Percentiles rank a stretch among this genome's conserved stretches.
phyloP scores from a whole-genome alignment of 2,797 vertebrate species.

The Syngnathus acus region DNA sequence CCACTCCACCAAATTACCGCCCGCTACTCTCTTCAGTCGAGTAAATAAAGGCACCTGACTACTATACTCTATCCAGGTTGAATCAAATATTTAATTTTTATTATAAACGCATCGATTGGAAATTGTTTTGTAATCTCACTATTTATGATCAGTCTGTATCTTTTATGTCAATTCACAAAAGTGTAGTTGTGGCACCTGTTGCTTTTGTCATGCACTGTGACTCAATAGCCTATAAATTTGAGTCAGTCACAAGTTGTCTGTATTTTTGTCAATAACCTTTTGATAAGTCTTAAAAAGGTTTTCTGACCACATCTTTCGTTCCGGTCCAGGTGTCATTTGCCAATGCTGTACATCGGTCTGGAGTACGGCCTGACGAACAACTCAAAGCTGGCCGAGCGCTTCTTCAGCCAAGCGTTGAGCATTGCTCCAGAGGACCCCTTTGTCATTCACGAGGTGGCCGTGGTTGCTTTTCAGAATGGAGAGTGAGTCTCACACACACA shows the following conservation, averaged over 20 bases:
- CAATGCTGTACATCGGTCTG: constrained; percentile 97
- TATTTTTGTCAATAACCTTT: not conserved
- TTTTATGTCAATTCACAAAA: not conserved
- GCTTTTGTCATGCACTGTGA: not conserved
- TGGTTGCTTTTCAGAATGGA: constrained; percentile 98
- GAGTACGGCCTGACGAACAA: constrained; percentile 98
- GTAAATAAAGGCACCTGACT: no score
- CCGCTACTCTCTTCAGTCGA: no score
- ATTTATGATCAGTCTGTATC: not conserved
- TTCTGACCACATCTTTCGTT: constrained; percentile 1
- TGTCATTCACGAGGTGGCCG: constrained; percentile 96
- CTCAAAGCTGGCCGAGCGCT: constrained; percentile 94
- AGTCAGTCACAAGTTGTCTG: not conserved
- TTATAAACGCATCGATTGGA: no score
- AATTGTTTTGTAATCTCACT: not conserved
- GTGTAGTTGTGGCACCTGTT: not conserved
- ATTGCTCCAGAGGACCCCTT: constrained; percentile 97
- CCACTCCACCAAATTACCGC: no score
- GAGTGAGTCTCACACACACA: constrained; percentile 79
- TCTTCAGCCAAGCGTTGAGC: constrained; percentile 96
- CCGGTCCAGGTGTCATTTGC: constrained; percentile 84
- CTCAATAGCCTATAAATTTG: not conserved
- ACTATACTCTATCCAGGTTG: no score
- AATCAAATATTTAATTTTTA: no score
- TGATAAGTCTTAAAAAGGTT: not conserved